These are phyloP conservation scores for Eupeodes latifasciatus DNA, from an alignment of 2,888 invertebrate genomes.

Conservation along the genomic window DNA sequence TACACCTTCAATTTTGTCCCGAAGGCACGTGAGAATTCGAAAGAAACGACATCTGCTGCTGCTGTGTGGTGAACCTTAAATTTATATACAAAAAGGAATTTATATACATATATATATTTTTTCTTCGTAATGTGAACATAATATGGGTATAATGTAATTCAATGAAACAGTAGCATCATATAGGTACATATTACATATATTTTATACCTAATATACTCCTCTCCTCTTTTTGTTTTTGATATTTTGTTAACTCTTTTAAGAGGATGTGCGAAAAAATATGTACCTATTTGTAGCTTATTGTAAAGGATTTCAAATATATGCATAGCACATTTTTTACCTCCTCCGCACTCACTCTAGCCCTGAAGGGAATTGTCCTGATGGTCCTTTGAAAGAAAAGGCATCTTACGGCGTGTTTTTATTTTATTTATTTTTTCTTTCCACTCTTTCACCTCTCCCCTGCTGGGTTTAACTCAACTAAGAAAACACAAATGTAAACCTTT, in stretches of 20 bases:
- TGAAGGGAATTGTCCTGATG: background rate
- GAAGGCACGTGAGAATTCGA: background rate
- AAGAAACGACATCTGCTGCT: background rate
- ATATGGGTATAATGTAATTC: slow-evolving; percentile 22
- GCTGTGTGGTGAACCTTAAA: background rate
- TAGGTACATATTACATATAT: background rate
- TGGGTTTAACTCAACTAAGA: slow-evolving; percentile 1
- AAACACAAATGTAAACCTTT: slow-evolving; percentile 2
- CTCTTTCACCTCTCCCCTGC: too few relatives aligned
- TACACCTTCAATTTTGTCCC: background rate
- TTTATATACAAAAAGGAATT: background rate
- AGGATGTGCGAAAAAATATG: slow-evolving; percentile 21
- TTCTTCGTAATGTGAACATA: slow-evolving; percentile 13
- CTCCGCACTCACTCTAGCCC: too few relatives aligned
- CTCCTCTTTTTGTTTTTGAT: background rate
- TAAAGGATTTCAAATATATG: slow-evolving; percentile 26
- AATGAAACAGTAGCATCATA: slow-evolving; percentile 22
- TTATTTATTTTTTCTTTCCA: background rate
- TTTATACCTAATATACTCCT: background rate
- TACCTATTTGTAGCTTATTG: slow-evolving; percentile 1
- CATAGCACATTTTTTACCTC: background rate
- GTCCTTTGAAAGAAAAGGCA: background rate
- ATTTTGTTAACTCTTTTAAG: background rate
- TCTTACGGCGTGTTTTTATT: background rate
- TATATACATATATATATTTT: background rate